phyloP scores from a whole-genome alignment of 1,140 invertebrate genomes.

The honey bee (Apis mellifera) region Amel_HAv3.1 CM009931.2:1356001-1356500 shows the following conservation, averaged over 20 bases:
- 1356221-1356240: conserved; percentile 6
- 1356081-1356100: background rate
- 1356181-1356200: conserved; percentile 27
- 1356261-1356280: conserved; percentile 52
- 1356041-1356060: background rate
- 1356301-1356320: background rate
- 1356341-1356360: conserved; percentile 14
- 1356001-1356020: background rate
- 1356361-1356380: conserved; percentile 28
- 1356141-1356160: conserved; percentile 40
- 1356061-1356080: no score
- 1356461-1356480: background rate
- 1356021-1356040: conserved; percentile 12
- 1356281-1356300: conserved; percentile 50
- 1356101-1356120: background rate
- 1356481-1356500: background rate
- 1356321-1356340: conserved; percentile 21
- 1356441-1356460: background rate
- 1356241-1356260: conserved; percentile 47
- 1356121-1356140: no score
- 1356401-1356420: no score
- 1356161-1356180: conserved; percentile 42
- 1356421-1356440: background rate
- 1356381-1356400: background rate
- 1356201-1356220: conserved; percentile 47